phyloP scores from a whole-genome alignment of 1,140 invertebrate species.

The Diuraphis noxia region DNA sequence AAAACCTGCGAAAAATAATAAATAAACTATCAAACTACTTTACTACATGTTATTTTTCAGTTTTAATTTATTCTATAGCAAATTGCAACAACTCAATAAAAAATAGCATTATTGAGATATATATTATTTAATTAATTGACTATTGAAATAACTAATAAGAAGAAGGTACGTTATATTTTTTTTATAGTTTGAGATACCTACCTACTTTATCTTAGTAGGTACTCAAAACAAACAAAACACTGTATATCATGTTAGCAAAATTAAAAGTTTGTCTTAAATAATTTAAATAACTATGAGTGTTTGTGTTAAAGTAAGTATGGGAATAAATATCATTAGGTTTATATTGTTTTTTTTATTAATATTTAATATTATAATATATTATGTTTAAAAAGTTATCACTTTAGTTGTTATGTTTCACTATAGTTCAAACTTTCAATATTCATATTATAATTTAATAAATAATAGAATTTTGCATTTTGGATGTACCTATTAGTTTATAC shows the following conservation, averaged over 20 bases:
- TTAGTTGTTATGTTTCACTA: background rate
- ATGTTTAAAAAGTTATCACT: background rate
- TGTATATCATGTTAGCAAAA: too few relatives aligned
- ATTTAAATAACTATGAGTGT: too few relatives aligned
- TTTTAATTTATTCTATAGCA: background rate
- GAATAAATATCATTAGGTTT: too few relatives aligned
- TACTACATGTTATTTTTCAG: background rate
- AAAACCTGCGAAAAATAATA: background rate
- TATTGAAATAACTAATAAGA: conserved; percentile 9
- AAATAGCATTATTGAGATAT: background rate
- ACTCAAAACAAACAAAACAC: too few relatives aligned
- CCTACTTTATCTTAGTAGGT: background rate
- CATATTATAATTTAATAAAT: too few relatives aligned
- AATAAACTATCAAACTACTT: background rate
- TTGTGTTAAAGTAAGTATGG: too few relatives aligned
- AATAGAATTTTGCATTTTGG: too few relatives aligned
- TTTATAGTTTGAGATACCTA: background rate
- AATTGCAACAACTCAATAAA: background rate
- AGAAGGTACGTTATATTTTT: background rate
- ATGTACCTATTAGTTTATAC: too few relatives aligned
- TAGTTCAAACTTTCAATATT: too few relatives aligned
- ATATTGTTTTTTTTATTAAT: too few relatives aligned
- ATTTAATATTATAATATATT: too few relatives aligned
- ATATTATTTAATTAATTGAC: background rate
- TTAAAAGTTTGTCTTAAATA: too few relatives aligned